phyloP scores from a whole-genome alignment of 1,140 invertebrate species.

The Heterodera schachtii region DNA sequence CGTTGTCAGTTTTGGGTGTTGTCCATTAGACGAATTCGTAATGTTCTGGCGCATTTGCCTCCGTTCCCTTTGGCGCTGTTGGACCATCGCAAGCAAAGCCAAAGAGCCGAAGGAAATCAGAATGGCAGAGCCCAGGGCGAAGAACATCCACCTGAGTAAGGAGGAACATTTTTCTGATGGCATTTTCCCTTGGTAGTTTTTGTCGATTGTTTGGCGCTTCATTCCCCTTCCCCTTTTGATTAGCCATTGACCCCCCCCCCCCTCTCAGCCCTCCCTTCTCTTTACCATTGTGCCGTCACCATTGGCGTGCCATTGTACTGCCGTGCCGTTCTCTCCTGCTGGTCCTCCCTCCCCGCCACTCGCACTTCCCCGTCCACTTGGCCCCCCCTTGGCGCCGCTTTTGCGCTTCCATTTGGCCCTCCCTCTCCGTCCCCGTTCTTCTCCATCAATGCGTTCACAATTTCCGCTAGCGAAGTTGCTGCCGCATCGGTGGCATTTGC shows the following conservation, averaged over 20 bases:
- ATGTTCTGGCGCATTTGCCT: conserved; percentile 15
- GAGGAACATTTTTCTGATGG: no score
- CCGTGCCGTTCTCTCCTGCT: neutral
- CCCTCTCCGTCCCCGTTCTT: conserved; percentile 7
- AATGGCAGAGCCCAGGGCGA: conserved; percentile 32
- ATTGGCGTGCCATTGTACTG: neutral
- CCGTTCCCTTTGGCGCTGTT: conserved; percentile 24
- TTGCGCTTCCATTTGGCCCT: neutral
- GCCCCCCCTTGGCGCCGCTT: neutral
- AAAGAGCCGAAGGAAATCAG: conserved; percentile 28
- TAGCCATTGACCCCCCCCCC: neutral
- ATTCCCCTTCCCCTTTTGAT: neutral
- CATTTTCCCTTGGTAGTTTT: no score
- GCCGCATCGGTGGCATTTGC: conserved; percentile 5
- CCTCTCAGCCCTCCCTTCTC: neutral
- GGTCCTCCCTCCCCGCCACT: no score
- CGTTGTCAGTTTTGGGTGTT: neutral
- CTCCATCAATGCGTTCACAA: conserved; percentile 11
- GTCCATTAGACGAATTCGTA: neutral
- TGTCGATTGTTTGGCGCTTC: no score
- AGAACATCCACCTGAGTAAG: conserved; percentile 32
- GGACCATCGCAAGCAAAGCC: conserved; percentile 24
- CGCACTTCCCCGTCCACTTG: conserved; percentile 13
- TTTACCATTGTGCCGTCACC: conserved; percentile 15
- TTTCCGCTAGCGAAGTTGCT: conserved; percentile 17